These are phyloP conservation scores for Formicarius rufipectus DNA, from an alignment of 2,113 vertebrate species.

Conservation along the genomic window DNA sequence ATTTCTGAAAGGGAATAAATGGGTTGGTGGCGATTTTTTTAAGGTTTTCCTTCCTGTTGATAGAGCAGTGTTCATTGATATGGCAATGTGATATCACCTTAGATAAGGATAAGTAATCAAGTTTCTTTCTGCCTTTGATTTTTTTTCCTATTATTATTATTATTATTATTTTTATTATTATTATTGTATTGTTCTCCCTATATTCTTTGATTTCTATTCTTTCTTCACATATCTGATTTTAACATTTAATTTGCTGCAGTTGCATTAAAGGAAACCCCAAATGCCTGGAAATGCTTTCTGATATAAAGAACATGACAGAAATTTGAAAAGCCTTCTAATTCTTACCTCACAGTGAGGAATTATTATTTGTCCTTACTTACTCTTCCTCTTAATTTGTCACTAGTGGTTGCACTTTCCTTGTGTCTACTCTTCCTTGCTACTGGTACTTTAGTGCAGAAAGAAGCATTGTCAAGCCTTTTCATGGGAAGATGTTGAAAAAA, in stretches of 20 bases:
- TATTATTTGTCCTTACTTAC: neutral
- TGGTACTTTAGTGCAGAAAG: neutral
- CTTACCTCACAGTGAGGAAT: neutral
- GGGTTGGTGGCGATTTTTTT: rapidly evolving
- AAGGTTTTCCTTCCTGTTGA: neutral
- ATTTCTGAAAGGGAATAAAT: neutral
- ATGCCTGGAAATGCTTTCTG: neutral
- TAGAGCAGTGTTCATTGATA: neutral
- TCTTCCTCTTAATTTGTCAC: neutral
- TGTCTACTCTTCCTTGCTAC: neutral
- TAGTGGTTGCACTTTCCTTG: neutral
- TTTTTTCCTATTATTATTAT: neutral
- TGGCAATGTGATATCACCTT: neutral
- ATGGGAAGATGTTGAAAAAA: neutral
- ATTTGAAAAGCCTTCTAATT: neutral
- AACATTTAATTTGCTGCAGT: neutral
- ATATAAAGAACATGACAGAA: neutral
- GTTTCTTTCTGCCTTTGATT: neutral
- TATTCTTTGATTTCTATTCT: neutral
- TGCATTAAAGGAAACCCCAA: neutral
- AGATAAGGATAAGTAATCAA: neutral
- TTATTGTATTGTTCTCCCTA: neutral
- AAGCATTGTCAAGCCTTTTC: neutral
- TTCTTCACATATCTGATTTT: neutral
- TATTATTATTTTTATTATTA: neutral